These are phyloP conservation scores for Phaetusa simplex DNA, from an alignment of 2,113 vertebrate genomes.

Conservation along the genomic window DNA sequence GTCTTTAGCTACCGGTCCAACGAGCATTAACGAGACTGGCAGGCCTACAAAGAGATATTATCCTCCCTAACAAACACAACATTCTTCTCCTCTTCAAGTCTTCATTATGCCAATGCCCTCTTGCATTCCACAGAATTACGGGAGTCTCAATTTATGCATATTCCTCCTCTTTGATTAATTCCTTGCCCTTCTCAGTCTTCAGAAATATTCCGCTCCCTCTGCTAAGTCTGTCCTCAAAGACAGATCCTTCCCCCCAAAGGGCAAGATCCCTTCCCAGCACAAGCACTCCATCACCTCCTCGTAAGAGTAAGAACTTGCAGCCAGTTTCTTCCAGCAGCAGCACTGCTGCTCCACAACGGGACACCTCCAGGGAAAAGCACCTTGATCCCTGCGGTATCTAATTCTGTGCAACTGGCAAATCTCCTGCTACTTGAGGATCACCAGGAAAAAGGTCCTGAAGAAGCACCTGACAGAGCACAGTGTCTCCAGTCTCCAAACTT, in stretches of 20 bases:
- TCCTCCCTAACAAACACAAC: not conserved
- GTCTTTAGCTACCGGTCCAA: not conserved
- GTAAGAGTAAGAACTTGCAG: too few species aligned
- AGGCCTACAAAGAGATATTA: not conserved
- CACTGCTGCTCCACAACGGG: not conserved
- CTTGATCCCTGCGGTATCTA: not conserved
- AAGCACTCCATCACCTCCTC: too few species aligned
- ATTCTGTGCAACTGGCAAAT: not conserved
- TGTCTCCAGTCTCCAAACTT: accelerated
- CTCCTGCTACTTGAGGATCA: accelerated
- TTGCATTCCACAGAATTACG: not conserved
- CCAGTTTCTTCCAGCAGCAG: not conserved
- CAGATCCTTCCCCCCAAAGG: not conserved
- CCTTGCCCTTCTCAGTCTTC: not conserved
- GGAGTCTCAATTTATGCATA: not conserved
- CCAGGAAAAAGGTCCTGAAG: not conserved
- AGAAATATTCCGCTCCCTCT: not conserved
- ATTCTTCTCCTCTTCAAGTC: not conserved
- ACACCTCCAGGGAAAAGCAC: not conserved
- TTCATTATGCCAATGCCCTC: not conserved
- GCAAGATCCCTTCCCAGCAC: not conserved
- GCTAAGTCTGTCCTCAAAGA: not conserved
- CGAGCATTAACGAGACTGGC: not conserved
- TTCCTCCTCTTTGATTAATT: not conserved
- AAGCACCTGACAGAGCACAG: not conserved